A percentile compares a stretch with the other conserved stretches of the same genome.
Evolutionary conservation across 92 coral and sea anemone species (phyloP).

Genomic region (Virgularia gustaviana): DNA sequence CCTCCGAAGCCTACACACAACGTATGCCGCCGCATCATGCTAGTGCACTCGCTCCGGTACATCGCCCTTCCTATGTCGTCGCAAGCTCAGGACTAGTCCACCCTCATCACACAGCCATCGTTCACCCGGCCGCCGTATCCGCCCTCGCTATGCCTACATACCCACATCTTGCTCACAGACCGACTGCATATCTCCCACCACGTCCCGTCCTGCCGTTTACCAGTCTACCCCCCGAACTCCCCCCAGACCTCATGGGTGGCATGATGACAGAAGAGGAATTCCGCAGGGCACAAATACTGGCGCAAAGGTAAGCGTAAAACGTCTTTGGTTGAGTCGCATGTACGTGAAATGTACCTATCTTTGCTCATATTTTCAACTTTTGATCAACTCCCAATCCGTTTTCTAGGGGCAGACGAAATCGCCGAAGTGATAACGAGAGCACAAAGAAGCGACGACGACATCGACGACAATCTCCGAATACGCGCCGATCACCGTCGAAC

Average conservation of each 20-base stretch:
- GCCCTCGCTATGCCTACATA: not conserved
- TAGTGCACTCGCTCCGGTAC: slow-evolving; percentile 1
- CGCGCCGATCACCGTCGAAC: slow-evolving; percentile 23
- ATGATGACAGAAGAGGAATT: slow-evolving; percentile 89
- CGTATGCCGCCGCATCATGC: not conserved
- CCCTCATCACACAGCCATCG: slow-evolving; percentile 14
- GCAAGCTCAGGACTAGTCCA: not conserved
- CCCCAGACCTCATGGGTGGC: too few relatives aligned
- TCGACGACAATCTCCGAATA: slow-evolving; percentile 29
- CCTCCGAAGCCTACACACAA: not conserved
- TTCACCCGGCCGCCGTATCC: slow-evolving; percentile 4
- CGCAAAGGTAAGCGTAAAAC: slow-evolving; percentile 24
- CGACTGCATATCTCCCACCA: not conserved
- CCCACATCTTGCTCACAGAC: not conserved
- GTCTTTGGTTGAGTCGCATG: not conserved
- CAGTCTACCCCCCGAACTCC: slow-evolving; percentile 9
- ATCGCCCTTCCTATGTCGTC: slow-evolving; percentile 21
- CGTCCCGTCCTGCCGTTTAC: slow-evolving; percentile 1
- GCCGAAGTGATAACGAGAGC: slow-evolving; percentile 13
- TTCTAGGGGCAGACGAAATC: slow-evolving; percentile 23
- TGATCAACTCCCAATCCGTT: not conserved
- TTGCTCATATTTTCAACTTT: not conserved
- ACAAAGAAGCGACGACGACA: slow-evolving; percentile 10
- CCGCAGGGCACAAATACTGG: slow-evolving; percentile 53
- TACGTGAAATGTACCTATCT: not conserved